Conservation (phyloP, 2,797 vertebrate genomes). For the Eospalax fontanierii region DNA sequence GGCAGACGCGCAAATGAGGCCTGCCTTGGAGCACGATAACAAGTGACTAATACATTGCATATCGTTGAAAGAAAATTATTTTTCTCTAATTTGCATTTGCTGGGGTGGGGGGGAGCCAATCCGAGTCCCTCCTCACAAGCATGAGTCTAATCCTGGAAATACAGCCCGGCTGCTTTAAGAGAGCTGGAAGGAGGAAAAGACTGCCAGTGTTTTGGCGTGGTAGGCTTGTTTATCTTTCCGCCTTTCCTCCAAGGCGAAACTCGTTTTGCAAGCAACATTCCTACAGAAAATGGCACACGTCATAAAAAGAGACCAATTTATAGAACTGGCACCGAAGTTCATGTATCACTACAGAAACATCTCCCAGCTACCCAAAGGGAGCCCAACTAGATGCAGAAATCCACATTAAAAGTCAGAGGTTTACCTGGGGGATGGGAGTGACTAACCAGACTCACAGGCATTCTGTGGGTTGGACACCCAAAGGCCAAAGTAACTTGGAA, state of each 20-base stretch:
- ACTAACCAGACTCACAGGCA: slow-evolving; percentile 14
- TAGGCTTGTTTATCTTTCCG: slow-evolving; percentile 91
- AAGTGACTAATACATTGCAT: slow-evolving; percentile 93
- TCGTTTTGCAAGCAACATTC: slow-evolving; percentile 91
- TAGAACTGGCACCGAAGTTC: slow-evolving; percentile 89
- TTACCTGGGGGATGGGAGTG: neutral
- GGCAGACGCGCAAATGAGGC: slow-evolving; percentile 93
- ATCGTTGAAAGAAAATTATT: slow-evolving; percentile 93
- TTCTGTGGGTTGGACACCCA: neutral
- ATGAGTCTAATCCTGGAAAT: slow-evolving; percentile 90
- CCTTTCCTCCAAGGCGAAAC: slow-evolving; percentile 91
- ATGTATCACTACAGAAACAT: slow-evolving; percentile 86
- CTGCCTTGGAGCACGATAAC: slow-evolving; percentile 92
- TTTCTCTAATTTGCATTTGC: slow-evolving; percentile 93
- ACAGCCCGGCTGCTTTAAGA: slow-evolving; percentile 89
- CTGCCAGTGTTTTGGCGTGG: slow-evolving; percentile 90
- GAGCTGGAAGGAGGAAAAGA: slow-evolving; percentile 89
- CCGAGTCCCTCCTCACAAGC: slow-evolving; percentile 87
- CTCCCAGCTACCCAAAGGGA: slow-evolving; percentile 77
- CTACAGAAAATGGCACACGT: slow-evolving; percentile 90
- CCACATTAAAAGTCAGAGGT: slow-evolving; percentile 14
- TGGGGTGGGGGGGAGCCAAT: slow-evolving; percentile 79
- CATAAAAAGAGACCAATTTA: slow-evolving; percentile 89
- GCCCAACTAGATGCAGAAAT: slow-evolving; percentile 58
- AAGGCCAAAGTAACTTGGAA: slow-evolving; percentile 5